These are phyloP conservation scores for Yponomeuta cagnagella DNA, from an alignment of 2,888 invertebrate species.

Conservation along the genomic window DNA sequence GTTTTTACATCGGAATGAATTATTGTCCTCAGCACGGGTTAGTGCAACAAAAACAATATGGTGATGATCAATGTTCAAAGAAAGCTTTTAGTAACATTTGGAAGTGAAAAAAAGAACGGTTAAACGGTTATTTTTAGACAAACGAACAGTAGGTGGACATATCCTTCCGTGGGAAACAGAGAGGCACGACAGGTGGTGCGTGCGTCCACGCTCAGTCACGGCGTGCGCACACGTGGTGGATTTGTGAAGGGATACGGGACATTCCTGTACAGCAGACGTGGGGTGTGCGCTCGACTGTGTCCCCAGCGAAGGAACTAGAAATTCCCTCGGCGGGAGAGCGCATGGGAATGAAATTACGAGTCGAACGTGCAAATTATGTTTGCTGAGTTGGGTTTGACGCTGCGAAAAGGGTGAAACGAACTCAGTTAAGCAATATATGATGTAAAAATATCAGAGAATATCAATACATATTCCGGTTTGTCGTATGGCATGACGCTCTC, in stretches of 20 bases:
- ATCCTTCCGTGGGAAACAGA: constrained; percentile 5
- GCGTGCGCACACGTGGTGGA: constrained; percentile 39
- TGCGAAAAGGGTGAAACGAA: neutral
- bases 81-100: no score
- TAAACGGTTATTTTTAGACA: neutral
- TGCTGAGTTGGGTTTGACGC: neutral
- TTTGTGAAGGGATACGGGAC: constrained; percentile 21
- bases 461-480: no score
- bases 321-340: constrained; percentile 16
- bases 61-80: no score
- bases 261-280: constrained; percentile 35
- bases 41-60: no score
- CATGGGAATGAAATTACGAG: constrained; percentile 9
- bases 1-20: no score
- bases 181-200: constrained; percentile 59
- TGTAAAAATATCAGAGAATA: neutral
- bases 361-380: constrained; percentile 21
- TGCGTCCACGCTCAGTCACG: constrained; percentile 57
- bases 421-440: neutral
- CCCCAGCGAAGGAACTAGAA: constrained; percentile 25
- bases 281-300: constrained; percentile 62
- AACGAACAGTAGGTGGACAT: neutral
- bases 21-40: no score
- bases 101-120: neutral
- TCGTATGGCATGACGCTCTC: no score